Base-by-base conservation (phyloP, 1,140 invertebrate species). In the Parasteatoda tepidariorum region DNA sequence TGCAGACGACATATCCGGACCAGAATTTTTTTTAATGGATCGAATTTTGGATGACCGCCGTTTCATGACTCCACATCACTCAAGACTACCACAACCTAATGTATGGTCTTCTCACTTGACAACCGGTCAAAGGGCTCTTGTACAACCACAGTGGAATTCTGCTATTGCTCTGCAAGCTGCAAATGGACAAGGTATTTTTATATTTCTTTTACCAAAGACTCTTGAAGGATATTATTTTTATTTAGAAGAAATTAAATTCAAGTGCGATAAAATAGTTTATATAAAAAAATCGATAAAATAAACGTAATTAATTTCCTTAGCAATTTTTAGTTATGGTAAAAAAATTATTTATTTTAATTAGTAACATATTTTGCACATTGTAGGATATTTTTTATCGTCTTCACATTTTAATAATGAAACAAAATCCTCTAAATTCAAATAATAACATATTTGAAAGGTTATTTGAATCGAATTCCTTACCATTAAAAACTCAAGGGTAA, bases 1-100 rank as follows among this genome's bases (percentile, higher is more conserved):
- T 15, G 24, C 31, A 15, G 78, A 81, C 24, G 28, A 28, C 13
- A 59, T 59, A 11, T 55, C 73, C 24, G 73, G 59, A 3, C 30
- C 78, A 0, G 78, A 82, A 34, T n/a, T 82, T 13, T 82, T 55
- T 18, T 57, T 82, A n/a, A 71, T 82, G 78, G 78, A 82, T 66
- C 31, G 78, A 22, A 57, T 81, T 11, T 22, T 81, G 26, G 78
- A 70, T 5, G 74, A 33, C 34, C 28, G 62, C 0, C 28, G 64
- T 30, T 81, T 59, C 76, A 26, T 81, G 31, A 38, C 11, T 22
- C 55, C 76, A 1, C 76, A 78, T 54, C 75, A 64, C 30, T 18
- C 34, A 1, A 41, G 62, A 33, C 15, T 78, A 33, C 75, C 61
- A 26, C 75, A 78, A 15, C 38, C 61, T 3, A 26, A 28, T 31